phyloP scores from a whole-genome alignment of 2,888 invertebrate species.

The Unio delphinus region DNA sequence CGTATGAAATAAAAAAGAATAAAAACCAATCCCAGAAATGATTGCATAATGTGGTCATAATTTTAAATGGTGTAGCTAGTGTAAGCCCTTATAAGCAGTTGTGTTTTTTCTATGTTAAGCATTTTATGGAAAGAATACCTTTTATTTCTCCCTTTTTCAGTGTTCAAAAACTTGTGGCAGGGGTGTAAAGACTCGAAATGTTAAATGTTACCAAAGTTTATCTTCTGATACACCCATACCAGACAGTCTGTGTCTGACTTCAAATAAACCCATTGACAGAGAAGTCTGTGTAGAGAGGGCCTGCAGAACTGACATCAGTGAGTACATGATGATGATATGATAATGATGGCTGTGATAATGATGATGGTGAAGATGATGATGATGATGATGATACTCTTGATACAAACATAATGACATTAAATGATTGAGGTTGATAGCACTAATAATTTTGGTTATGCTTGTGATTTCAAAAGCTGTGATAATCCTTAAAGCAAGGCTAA shows the following conservation, averaged over 20 bases:
- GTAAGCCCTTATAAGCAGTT: not conserved
- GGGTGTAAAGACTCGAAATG: conserved; percentile 42
- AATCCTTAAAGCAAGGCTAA: too few relatives aligned
- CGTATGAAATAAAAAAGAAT: too few relatives aligned
- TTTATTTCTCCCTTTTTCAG: conserved; percentile 16
- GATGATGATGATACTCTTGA: too few relatives aligned
- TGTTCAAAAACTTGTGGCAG: conserved; percentile 53
- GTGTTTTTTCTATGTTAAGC: not conserved
- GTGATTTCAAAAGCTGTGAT: too few relatives aligned
- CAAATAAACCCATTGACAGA: conserved; percentile 35
- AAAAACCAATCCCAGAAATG: too few relatives aligned
- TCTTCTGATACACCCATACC: conserved; percentile 16
- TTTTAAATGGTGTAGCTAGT: too few relatives aligned
- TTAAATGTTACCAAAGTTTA: conserved; percentile 38
- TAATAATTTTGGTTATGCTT: too few relatives aligned
- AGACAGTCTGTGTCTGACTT: conserved; percentile 29
- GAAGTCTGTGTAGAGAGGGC: conserved; percentile 43
- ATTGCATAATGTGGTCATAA: too few relatives aligned
- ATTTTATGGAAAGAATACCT: not conserved
- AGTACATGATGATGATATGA: conserved; percentile 1
- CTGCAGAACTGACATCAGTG: conserved; percentile 47
- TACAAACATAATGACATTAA: too few relatives aligned
- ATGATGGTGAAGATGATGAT: too few relatives aligned
- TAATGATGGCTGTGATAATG: too few relatives aligned
- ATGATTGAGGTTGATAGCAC: too few relatives aligned